Evolutionary conservation across 2,888 invertebrate species (phyloP), one percentile per base, ranked within the genome.

Genomic region (Cheilosia variabilis): DNA sequence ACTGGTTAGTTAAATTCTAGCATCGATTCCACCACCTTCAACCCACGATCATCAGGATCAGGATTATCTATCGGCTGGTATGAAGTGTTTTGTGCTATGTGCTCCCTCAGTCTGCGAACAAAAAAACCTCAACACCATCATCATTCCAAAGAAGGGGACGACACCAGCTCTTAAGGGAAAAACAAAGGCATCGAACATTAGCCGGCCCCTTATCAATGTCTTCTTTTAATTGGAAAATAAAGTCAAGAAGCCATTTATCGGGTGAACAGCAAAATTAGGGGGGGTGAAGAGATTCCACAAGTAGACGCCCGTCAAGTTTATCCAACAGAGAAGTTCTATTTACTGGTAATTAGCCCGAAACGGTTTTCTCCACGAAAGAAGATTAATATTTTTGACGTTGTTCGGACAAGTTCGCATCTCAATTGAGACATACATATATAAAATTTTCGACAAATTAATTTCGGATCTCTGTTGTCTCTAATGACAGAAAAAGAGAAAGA

Each of bases 1-100:
- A 43, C 31, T 17, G 62, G 66, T 43, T 83, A 83, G 79, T 83
- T 78, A 79, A 63, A 73, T 83, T 78, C 68, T 52, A 57, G 57
- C 57, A 7, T 58, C 57, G 63, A 57, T 69, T 80, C 65, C 52
- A 58, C 57, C 45, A 50, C 41, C 47, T 41, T 41, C 47, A 72
- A 24, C 34, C 45, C 45, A 17, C 9, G 17, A 47, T 17, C 17
- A 9, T 47, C 47, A 2, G 17, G 17, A n/a, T 47, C 45, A 19
- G 17, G 7, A n/a, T 9, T 17, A 47, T 47, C 47, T 19, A 4
- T 47, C 19, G 47, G 19, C 17, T 19, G 17, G 17, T 19, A 43
- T 65, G 5, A 43, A 73, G 60, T 66, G 65, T 37, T 66, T 37
- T 57, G 47, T 65, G 37, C 27, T 41, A 27, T 27, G 34, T 22